Evolutionary conservation across 2,888 invertebrate species (phyloP).

Genomic region (Crepidodera aurea): DNA sequence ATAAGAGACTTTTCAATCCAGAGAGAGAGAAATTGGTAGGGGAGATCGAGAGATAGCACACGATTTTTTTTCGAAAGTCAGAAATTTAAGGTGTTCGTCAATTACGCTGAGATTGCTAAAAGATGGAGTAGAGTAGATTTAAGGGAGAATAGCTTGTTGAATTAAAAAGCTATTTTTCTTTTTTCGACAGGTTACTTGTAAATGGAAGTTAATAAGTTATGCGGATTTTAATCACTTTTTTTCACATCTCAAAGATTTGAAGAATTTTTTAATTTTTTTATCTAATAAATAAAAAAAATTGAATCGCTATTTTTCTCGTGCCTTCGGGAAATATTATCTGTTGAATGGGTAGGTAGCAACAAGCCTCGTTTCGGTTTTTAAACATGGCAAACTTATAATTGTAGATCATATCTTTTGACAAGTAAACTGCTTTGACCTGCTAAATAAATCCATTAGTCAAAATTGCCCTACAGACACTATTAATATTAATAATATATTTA

Average conservation of each 20-base stretch:
- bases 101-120: conserved; percentile 15
- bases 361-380: background rate
- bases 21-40: conserved; percentile 19
- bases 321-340: background rate
- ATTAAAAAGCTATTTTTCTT: conserved; percentile 21
- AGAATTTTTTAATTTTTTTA: no score
- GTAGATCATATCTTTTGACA: conserved; percentile 13
- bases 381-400: conserved; percentile 6
- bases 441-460: conserved; percentile 19
- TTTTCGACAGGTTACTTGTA: conserved; percentile 7
- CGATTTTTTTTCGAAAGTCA: conserved; percentile 11
- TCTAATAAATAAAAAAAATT: no score
- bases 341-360: conserved; percentile 5
- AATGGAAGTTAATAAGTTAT: no score
- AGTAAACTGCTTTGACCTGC: background rate
- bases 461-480: conserved; percentile 9
- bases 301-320: no score
- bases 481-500: conserved; percentile 9
- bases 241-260: no score
- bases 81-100: conserved; percentile 24
- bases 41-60: conserved; percentile 35
- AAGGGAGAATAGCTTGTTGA: background rate
- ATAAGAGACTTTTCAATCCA: conserved; percentile 31
- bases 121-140: conserved; percentile 6
- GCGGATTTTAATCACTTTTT: no score